These are phyloP conservation scores for Pteronotus mesoamericanus DNA, from an alignment of 2,797 vertebrate species.

Conservation along the genomic window DNA sequence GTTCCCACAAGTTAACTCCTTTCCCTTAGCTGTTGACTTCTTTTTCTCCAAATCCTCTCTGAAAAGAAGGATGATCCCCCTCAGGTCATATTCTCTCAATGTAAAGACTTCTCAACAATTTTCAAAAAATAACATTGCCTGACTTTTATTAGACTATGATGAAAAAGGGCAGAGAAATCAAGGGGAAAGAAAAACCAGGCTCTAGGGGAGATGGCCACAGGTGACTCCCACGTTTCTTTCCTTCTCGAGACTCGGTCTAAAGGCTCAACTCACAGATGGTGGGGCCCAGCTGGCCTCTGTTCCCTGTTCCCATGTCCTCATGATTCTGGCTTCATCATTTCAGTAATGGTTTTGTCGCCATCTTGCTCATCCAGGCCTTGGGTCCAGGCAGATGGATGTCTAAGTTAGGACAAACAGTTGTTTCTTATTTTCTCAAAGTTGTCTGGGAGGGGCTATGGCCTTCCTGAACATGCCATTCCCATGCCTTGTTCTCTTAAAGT, in stretches of 20 bases:
- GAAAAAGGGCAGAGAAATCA: not conserved
- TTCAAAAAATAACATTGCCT: no score
- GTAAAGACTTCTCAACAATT: not conserved
- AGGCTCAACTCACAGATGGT: no score
- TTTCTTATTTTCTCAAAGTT: not conserved
- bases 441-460: not conserved
- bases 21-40: not conserved
- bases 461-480: not conserved
- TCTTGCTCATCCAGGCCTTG: not conserved
- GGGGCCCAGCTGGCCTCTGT: not conserved
- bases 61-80: not conserved
- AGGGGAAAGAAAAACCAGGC: not conserved
- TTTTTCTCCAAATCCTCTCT: not conserved
- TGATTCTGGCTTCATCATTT: no score
- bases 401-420: not conserved
- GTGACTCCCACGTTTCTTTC: not conserved
- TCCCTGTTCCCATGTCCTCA: not conserved
- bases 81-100: not conserved
- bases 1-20: not conserved
- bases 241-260: not conserved
- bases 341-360: accelerated
- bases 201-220: not conserved
- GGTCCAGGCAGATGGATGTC: not conserved
- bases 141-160: not conserved
- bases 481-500: not conserved